Base-by-base conservation (phyloP, 2,113 vertebrate species). In the Neolamprologus toae region DNA sequence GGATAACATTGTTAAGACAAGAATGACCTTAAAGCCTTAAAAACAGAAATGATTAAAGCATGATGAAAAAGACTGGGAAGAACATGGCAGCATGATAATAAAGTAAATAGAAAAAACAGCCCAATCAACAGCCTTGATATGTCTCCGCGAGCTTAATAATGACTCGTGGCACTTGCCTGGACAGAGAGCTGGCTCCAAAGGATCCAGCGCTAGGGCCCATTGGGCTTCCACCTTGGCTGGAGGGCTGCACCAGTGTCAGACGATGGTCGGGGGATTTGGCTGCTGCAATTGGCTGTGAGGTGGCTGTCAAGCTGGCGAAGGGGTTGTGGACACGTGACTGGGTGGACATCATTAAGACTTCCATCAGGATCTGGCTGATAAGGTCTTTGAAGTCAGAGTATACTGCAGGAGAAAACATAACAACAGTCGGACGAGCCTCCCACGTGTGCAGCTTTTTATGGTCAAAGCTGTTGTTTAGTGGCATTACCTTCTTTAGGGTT, bases 261-360 rank as follows among this genome's bases (percentile, higher is more conserved):
- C 94, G 98, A 90, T 97, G 97, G 91, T 99, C 98, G 1, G 98
- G 97, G 51, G 98, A 98, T 92, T 98, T 98, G 94, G 98, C 98
- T 91, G 98, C 95, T 3, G 98, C 95, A 17, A 99, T 99, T 83
- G 98, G 98, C 89, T 98, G 98, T 3, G 98, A 99, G 1, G 99
- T 99, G 87, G 98, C 98, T 3, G 98, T 99, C 96, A 99, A 96
- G 92, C 99, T 99, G 94, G 98, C 97, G 66, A 99, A 99, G 0
- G 99, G 98, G 94, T 99, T 99, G 90, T 98, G 97, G 28, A 98
- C 97, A 92, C 97, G 96, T 1, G 97, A 97, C 93, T 98, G 98
- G 47, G 98, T 98, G 66, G 98, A 99, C 98, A 99, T 98, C 98
- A 99, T 98, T 92, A 99, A 97, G 87, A 99, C 99, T 97, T 99